Evolutionary conservation across 2,888 invertebrate species (phyloP), one percentile per base, ranked within the genome.

Genomic region (Hemicrepidius hirtus): DNA sequence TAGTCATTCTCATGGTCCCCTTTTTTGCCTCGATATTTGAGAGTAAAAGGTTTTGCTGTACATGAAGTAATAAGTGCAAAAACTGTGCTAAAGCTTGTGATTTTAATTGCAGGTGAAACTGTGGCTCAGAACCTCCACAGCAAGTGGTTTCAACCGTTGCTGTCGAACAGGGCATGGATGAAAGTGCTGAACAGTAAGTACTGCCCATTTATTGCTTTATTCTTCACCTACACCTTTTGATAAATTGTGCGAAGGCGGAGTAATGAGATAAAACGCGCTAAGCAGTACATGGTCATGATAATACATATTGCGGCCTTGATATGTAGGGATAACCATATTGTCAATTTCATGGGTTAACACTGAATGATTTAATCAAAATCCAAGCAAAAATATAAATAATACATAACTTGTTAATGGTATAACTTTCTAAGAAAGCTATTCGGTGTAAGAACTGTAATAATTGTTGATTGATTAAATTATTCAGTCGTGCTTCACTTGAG

Each of bases 81-180:
- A 13, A 7, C 7, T 7, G 13, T 16, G 49, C 10, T 49, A 49
- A 20, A 49, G 24, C 49, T 12, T 2, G 49, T 10, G 12, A n/a
- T 41, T 20, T 71, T 62, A 13, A 37, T 68, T 68, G 16, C 57
- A 72, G 71, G 71, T 76, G 70, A 76, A 68, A 41, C 57, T 68
- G 53, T 35, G 62, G 55, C 28, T 66, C 50, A 57, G 72, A 49
- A 68, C 16, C 53, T 68, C 50, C 49, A 71, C 59, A 63, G 62
- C 71, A 53, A 73, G 59, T 67, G 64, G 75, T 68, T 72, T 73
- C 68, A 67, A 75, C 75, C 71, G 74, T 77, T 74, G 64, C 74
- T 74, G 73, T 66, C 63, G 68, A 68, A 53, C 64, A 70, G 72
- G 74, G 72, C 73, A 78, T 78, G 78, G 78, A 78, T 77, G 78